Conservation (phyloP, 2,113 vertebrate species). For the Corvus cornix region DNA sequence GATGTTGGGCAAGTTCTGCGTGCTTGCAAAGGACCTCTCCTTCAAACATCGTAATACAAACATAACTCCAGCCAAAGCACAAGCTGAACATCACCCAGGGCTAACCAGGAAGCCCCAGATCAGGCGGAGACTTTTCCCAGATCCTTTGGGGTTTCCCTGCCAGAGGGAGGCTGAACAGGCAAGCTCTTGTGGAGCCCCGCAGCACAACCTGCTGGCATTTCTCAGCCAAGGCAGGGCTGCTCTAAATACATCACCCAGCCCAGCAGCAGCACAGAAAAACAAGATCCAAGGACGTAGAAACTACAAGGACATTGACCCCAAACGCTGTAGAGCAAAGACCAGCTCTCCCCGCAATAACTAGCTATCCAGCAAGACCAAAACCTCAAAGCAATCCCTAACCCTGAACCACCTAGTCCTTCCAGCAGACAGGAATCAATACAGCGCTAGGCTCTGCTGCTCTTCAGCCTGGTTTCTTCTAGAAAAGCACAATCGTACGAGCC, state of each 20-base stretch:
- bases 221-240: not conserved
- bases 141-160: not conserved
- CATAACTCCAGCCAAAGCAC: not conserved
- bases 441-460: not conserved
- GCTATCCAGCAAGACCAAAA: not conserved
- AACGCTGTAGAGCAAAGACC: not conserved
- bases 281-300: not conserved
- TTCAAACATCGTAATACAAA: not conserved
- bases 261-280: not conserved
- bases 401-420: not conserved
- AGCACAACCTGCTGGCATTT: conserved; percentile 56
- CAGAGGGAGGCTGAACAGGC: not conserved
- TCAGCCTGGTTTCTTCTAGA: not conserved
- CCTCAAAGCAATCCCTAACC: not conserved
- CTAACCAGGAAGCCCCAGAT: not conserved
- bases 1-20: not conserved
- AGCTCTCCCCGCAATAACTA: not conserved
- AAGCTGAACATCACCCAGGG: not conserved
- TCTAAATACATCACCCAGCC: not conserved
- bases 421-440: not conserved
- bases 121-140: not conserved
- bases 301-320: not conserved
- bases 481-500: not conserved
- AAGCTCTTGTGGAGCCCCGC: not conserved
- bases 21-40: not conserved